Conservation (phyloP, 1,140 invertebrate species). For the Drosophila kohkoa region DNA sequence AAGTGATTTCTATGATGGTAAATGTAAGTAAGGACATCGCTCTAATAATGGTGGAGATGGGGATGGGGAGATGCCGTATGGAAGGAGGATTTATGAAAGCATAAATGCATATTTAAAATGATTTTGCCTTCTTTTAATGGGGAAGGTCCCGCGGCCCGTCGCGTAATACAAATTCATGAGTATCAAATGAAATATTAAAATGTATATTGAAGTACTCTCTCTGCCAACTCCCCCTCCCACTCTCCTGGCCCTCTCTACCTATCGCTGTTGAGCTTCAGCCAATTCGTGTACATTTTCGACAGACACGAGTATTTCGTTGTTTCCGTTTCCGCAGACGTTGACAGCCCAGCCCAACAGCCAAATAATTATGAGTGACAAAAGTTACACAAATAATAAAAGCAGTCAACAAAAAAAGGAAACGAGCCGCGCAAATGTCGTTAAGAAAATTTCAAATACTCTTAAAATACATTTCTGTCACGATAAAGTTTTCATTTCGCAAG, state of each 20-base stretch:
- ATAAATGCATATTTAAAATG: slow-evolving; percentile 71
- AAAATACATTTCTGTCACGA: not conserved
- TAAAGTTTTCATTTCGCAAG: no score
- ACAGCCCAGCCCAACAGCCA: slow-evolving; percentile 69
- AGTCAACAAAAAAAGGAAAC: slow-evolving; percentile 21
- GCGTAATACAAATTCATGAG: slow-evolving; percentile 77
- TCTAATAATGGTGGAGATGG: not conserved
- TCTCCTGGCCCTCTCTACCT: no score
- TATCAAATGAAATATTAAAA: slow-evolving; percentile 78
- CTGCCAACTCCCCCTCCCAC: not conserved
- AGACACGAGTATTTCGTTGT: slow-evolving; percentile 62
- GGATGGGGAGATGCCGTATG: not conserved
- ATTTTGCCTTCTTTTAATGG: slow-evolving; percentile 44
- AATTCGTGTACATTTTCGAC: slow-evolving; percentile 66
- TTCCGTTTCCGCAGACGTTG: slow-evolving; percentile 73
- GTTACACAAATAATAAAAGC: slow-evolving; percentile 73
- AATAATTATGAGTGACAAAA: slow-evolving; percentile 83
- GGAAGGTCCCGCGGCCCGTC: not conserved
- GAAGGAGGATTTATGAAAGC: slow-evolving; percentile 46
- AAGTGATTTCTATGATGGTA: slow-evolving; percentile 31
- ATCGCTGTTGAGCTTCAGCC: slow-evolving; percentile 27
- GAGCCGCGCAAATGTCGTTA: not conserved
- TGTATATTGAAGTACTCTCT: slow-evolving; percentile 35
- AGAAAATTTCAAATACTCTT: slow-evolving; percentile 40
- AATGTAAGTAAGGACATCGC: not conserved